phyloP scores from a whole-genome alignment of 2,797 vertebrate species.

The Oreochromis mossambicus region DNA sequence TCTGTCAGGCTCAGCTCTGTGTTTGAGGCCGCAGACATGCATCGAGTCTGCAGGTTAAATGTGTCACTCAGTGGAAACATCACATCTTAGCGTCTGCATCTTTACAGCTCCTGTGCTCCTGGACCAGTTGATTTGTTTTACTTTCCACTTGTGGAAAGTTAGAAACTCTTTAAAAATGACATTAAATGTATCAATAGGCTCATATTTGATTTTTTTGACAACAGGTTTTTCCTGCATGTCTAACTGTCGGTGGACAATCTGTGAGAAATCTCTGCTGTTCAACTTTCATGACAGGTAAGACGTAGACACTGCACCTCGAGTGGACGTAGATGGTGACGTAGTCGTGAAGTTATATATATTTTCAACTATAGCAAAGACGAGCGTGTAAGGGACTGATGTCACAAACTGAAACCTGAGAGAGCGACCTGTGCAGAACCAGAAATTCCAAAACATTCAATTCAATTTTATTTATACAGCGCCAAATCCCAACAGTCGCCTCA shows the following conservation, averaged over 20 bases:
- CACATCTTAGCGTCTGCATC: background rate
- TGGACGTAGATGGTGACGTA: background rate
- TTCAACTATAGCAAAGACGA: background rate
- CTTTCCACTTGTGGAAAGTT: background rate
- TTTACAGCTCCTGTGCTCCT: background rate
- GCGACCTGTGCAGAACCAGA: background rate
- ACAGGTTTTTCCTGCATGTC: background rate
- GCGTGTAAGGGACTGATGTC: background rate
- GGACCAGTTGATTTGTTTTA: background rate
- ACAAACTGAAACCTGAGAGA: background rate
- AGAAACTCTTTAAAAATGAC: background rate
- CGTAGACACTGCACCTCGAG: background rate
- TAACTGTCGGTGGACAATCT: background rate
- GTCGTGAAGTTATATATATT: background rate
- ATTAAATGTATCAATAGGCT: background rate
- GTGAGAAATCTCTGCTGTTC: background rate
- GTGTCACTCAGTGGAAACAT: background rate
- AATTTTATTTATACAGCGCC: background rate
- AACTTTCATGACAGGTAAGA: background rate
- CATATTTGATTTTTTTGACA: background rate
- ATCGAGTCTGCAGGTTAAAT: background rate
- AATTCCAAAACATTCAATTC: fast-evolving
- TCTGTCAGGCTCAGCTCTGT: background rate
- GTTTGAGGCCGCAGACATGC: background rate
- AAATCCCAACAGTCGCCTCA: background rate